These are phyloP conservation scores for Morelia viridis DNA, from an alignment of 2,797 vertebrate genomes.

Conservation along the genomic window DNA sequence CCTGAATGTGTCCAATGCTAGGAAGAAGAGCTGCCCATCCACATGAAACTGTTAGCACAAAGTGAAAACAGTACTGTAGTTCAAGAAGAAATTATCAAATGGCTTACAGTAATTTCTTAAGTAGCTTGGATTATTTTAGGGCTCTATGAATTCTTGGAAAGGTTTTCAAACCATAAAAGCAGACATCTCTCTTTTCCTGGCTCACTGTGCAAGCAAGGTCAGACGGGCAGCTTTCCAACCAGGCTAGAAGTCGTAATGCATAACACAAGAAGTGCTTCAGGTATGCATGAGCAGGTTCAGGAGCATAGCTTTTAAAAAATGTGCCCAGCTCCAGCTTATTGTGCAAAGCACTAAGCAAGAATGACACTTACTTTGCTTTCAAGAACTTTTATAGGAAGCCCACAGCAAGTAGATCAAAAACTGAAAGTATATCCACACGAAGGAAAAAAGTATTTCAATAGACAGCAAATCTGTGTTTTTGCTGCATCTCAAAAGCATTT, in stretches of 20 bases:
- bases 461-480: neutral
- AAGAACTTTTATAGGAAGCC: neutral
- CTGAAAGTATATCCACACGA: neutral
- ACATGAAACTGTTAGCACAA: neutral
- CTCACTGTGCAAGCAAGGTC: neutral
- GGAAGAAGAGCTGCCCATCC: neutral
- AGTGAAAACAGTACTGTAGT: neutral
- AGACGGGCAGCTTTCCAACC: neutral
- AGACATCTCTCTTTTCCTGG: neutral
- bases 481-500: neutral
- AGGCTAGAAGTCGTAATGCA: neutral
- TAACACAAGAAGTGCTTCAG: neutral
- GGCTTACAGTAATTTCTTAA: neutral
- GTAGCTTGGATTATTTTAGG: neutral
- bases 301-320: neutral
- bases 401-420: neutral
- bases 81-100: neutral
- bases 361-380: neutral
- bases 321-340: neutral
- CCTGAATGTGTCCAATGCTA: neutral
- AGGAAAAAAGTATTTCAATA: neutral
- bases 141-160: neutral
- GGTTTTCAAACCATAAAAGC: neutral
- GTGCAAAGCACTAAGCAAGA: neutral
- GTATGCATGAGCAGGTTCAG: neutral